Base-by-base conservation (phyloP, 2,888 invertebrate genomes). In the Coremacera marginata region DNA sequence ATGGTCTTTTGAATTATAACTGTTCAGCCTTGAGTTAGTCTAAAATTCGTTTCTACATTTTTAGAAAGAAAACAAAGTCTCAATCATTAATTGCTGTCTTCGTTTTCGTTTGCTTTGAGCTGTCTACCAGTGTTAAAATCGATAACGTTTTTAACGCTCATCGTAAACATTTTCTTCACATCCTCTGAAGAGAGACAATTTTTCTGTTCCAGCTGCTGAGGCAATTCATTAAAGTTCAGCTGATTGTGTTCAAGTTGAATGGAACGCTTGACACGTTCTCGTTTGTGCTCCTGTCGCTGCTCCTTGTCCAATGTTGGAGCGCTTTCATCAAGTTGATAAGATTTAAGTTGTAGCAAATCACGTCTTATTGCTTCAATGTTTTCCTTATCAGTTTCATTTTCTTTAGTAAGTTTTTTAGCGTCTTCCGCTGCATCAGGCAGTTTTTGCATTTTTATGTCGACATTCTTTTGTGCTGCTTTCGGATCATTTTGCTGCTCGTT, bases 331-430 rank as follows among this genome's bases (percentile, higher is more conserved):
- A 62, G 5, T 14, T 78, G 73, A 55, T 80, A 77, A 8, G 78
- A 70, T 9, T 83, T 84, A 0, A 85, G 55, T 51, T 87, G 86
- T n/a, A 89, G 78, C 76, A 89, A 81, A 37, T 89, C 89, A 0
- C 89, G 80, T 7, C 88, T 83, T 22, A 88, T 87, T 14, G 86
- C 84, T 68, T 89, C 88, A 7, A 87, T 84, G 68, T 88, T 86
- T 19, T 82, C 81, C 65, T 82, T 82, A 0, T 81, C 80, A 0
- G 71, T 63, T 27, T 81, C 77, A 49, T 25, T 37, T 68, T 72
- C 63, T 62, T 55, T 70, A 9, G 5, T 7, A 4, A 57, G 9
- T 57, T 70, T 62, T n/a, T 7, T 8, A 19, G 22, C 3, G 19
- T 57, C 19, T 49, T 49, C 37, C 11, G 49, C 49, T 11, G 27